Conservation (phyloP, 2,113 vertebrate genomes). For the Brienomyrus brachyistius region DNA sequence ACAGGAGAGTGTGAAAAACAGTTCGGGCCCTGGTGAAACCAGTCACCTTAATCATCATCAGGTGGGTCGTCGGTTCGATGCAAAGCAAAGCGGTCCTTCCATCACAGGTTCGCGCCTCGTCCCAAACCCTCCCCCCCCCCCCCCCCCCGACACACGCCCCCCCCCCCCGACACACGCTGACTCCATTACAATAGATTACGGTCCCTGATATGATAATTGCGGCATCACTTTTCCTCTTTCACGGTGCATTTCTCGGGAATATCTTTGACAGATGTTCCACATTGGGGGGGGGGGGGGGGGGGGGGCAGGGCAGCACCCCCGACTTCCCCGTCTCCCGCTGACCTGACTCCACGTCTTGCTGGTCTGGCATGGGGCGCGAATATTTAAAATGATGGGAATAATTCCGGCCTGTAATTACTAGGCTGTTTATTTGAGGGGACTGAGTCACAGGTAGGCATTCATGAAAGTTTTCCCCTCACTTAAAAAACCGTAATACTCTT, state of each 20-base stretch:
- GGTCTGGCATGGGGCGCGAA: conserved; percentile 25
- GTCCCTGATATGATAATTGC: conserved; percentile 38
- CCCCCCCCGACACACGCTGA: conserved; percentile 24
- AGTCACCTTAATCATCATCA: conserved; percentile 35
- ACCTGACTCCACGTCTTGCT: background rate
- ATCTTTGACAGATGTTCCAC: conserved; percentile 46
- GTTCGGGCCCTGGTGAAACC: conserved; percentile 20
- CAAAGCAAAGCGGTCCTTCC: conserved; percentile 33
- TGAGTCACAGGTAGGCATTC: conserved; percentile 32
- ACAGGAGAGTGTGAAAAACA: conserved; percentile 18
- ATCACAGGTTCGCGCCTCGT: conserved; percentile 20
- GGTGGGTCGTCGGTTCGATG: conserved; percentile 33
- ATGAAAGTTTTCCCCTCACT: conserved; percentile 33
- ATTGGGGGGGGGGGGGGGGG: conserved; percentile 18
- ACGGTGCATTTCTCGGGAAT: conserved; percentile 41
- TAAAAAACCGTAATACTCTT: conserved; percentile 16
- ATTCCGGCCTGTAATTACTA: conserved; percentile 26
- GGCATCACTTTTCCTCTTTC: conserved; percentile 26
- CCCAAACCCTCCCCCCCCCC: background rate
- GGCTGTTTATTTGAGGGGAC: conserved; percentile 29
- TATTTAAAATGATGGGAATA: conserved; percentile 28
- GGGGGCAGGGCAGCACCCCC: background rate
- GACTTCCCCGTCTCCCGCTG: background rate
- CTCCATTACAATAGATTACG: conserved; percentile 39
- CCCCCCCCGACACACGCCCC: conserved; percentile 12